Percentiles rank a stretch among this genome's conserved stretches.
Evolutionary conservation across 2,888 invertebrate genomes (phyloP).

Genomic region (Malthinus seriepunctatus): DNA sequence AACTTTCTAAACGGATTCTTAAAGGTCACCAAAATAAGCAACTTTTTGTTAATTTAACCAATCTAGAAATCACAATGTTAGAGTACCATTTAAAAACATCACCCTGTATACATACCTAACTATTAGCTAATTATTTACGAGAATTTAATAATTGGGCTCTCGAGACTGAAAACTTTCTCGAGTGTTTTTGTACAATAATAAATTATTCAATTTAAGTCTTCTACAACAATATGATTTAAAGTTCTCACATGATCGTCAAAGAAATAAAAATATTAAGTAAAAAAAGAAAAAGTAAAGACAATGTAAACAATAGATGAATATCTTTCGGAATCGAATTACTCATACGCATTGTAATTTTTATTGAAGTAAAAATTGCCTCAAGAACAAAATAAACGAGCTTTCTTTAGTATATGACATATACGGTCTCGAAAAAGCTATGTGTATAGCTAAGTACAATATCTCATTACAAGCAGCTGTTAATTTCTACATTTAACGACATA

Average conservation of each 20-base stretch:
- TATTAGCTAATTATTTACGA: too few species aligned
- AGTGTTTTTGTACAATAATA: too few species aligned
- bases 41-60: too few species aligned
- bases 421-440: slow-evolving; percentile 29
- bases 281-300: neutral
- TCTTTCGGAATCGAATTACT: slow-evolving; percentile 1
- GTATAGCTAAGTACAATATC: slow-evolving; percentile 42
- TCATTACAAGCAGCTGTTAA: slow-evolving; percentile 49
- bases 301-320: neutral
- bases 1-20: too few species aligned
- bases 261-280: neutral
- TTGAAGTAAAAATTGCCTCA: slow-evolving; percentile 35
- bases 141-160: too few species aligned
- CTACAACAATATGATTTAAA: too few species aligned
- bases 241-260: neutral
- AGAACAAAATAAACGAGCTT: slow-evolving; percentile 46
- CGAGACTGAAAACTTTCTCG: too few species aligned
- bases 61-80: too few species aligned
- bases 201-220: too few species aligned
- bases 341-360: slow-evolving; percentile 6
- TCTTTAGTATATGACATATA: slow-evolving; percentile 28
- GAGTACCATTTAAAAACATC: too few species aligned
- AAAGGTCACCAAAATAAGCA: too few species aligned
- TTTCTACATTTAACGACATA: slow-evolving; percentile 40
- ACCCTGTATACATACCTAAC: too few species aligned